Conservation (phyloP, 2,888 invertebrate genomes). For the Orthonevra nobilis region DNA sequence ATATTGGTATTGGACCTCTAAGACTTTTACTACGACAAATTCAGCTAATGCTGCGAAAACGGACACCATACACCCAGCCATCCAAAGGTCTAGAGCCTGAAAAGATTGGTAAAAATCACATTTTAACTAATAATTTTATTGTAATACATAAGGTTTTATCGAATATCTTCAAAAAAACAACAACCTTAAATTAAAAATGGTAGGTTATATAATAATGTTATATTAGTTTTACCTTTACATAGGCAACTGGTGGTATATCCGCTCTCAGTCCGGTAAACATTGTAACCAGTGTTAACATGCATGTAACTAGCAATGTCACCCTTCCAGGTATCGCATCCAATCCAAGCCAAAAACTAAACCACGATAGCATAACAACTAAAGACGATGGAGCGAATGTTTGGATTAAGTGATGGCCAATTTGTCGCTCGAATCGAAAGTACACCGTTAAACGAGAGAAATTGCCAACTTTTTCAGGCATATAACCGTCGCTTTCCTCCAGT, state of each 20-base stretch:
- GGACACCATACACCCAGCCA: constrained; percentile 93
- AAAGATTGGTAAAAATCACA: no score
- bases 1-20: constrained; percentile 88
- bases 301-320: constrained; percentile 90
- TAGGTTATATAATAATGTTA: no score
- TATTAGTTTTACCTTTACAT: constrained; percentile 86
- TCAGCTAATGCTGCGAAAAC: constrained; percentile 91
- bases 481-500: constrained; percentile 86
- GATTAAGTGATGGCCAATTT: constrained; percentile 91
- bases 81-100: constrained; percentile 91
- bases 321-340: constrained; percentile 91
- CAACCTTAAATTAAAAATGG: no score
- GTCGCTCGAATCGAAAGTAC: constrained; percentile 90
- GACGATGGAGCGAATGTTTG: constrained; percentile 93
- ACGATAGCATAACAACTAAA: constrained; percentile 90
- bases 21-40: constrained; percentile 90
- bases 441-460: constrained; percentile 90
- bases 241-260: constrained; percentile 92
- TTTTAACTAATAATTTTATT: no score
- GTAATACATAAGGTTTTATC: no score
- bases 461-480: constrained; percentile 89
- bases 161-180: no score
- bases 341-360: constrained; percentile 94
- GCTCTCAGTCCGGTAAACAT: constrained; percentile 92
- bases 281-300: constrained; percentile 91